A percentile compares a stretch with the other conserved stretches of the same genome.
These are phyloP conservation scores for Caerostris extrusa DNA, from an alignment of 1,140 invertebrate species.

Conservation along the genomic window DNA sequence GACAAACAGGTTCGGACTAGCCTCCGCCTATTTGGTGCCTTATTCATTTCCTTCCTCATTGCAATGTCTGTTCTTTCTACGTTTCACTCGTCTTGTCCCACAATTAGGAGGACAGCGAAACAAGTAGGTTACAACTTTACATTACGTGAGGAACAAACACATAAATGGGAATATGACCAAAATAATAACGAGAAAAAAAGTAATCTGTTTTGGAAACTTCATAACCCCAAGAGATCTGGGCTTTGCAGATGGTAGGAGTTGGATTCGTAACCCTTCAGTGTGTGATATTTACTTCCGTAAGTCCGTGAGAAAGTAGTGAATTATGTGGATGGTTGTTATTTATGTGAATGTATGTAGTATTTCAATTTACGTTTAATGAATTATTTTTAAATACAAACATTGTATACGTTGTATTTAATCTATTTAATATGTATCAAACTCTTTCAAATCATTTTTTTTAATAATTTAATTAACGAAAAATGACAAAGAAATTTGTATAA, in stretches of 20 bases:
- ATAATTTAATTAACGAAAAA: no score
- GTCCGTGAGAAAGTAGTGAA: no score
- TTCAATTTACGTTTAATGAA: no score
- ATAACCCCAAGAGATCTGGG: neutral
- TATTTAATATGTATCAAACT: no score
- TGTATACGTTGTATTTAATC: no score
- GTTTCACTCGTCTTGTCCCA: constrained; percentile 29
- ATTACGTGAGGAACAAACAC: constrained; percentile 13
- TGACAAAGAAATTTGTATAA: no score
- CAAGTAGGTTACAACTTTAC: constrained; percentile 53
- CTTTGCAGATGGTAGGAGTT: neutral
- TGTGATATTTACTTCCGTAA: neutral
- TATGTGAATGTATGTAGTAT: no score
- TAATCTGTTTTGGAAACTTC: neutral
- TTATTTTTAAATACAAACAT: no score
- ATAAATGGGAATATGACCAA: constrained; percentile 36
- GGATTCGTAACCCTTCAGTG: neutral
- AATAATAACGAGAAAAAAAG: constrained; percentile 40
- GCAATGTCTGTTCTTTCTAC: neutral
- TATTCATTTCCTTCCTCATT: neutral
- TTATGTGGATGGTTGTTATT: no score
- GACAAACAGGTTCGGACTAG: constrained; percentile 72
- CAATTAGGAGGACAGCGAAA: constrained; percentile 47
- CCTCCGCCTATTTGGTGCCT: constrained; percentile 35
- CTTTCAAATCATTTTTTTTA: no score